phyloP scores from a whole-genome alignment of 2,888 invertebrate genomes.

The Melolontha melolontha region DNA sequence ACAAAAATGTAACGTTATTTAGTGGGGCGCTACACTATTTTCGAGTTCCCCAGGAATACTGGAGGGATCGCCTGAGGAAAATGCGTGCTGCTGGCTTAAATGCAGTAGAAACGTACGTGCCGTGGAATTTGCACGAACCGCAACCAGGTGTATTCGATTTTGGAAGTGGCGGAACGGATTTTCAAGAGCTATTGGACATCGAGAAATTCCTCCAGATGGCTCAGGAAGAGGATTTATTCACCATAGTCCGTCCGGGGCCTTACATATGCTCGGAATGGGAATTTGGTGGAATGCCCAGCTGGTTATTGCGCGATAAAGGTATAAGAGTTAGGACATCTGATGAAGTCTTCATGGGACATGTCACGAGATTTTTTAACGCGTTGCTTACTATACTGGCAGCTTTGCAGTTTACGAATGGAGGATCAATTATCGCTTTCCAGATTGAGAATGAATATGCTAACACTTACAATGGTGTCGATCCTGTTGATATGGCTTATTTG shows the following conservation, averaged over 20 bases:
- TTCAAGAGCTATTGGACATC: slow-evolving; percentile 68
- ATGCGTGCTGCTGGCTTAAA: slow-evolving; percentile 87
- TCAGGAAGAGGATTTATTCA: slow-evolving; percentile 80
- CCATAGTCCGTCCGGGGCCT: slow-evolving; percentile 88
- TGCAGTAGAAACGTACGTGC: slow-evolving; percentile 85
- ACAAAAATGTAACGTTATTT: slow-evolving; percentile 62
- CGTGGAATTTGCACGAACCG: slow-evolving; percentile 91
- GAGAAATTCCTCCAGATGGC: slow-evolving; percentile 78
- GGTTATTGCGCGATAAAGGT: slow-evolving; percentile 63
- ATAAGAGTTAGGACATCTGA: slow-evolving; percentile 63
- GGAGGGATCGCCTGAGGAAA: slow-evolving; percentile 83
- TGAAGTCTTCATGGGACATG: slow-evolving; percentile 63
- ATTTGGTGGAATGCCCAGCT: slow-evolving; percentile 60
- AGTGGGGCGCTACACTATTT: slow-evolving; percentile 85
- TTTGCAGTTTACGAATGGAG: slow-evolving; percentile 76
- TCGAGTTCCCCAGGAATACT: slow-evolving; percentile 80
- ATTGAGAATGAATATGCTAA: slow-evolving; percentile 73
- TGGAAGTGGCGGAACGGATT: slow-evolving; percentile 72
- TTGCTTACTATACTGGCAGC: slow-evolving; percentile 66
- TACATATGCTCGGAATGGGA: slow-evolving; percentile 95
- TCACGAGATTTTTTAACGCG: slow-evolving; percentile 65
- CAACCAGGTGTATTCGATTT: slow-evolving; percentile 75
- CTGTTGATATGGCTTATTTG: slow-evolving; percentile 60
- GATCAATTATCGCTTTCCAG: slow-evolving; percentile 87
- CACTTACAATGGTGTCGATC: slow-evolving; percentile 24